A percentile compares a stretch with the other conserved stretches of the same genome.
These are phyloP conservation scores for Pristionchus maxplancki DNA, from an alignment of 2,888 invertebrate genomes.

Conservation along the genomic window DNA sequence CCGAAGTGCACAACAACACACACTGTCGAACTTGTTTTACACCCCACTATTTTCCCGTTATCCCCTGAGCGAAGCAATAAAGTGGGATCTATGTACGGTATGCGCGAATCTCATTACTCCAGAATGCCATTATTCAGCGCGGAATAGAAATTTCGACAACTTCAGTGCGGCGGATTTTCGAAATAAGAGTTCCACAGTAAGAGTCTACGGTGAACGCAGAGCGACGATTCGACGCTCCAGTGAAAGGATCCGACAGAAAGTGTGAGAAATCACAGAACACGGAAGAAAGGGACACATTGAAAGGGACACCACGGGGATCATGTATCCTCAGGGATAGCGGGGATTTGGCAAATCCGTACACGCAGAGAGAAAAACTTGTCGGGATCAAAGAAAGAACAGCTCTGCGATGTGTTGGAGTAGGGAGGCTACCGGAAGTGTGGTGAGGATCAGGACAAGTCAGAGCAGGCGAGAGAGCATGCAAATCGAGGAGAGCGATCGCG, in stretches of 20 bases:
- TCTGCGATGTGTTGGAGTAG: background rate
- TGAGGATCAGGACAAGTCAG: background rate
- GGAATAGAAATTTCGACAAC: no score
- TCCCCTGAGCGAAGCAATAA: background rate
- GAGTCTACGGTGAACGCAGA: no score
- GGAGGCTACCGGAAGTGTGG: conserved; percentile 10
- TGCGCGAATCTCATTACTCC: no score
- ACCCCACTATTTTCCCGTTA: background rate
- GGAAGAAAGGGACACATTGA: background rate
- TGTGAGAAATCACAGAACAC: background rate
- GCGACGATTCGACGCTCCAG: no score
- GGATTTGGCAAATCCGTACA: conserved; percentile 20
- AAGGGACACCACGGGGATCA: background rate
- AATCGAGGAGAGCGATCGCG: background rate
- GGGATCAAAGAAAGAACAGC: background rate
- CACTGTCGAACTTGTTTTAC: background rate
- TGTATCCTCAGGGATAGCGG: background rate
- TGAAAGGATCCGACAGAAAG: no score
- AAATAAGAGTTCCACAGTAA: no score
- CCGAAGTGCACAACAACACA: background rate
- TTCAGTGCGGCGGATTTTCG: no score
- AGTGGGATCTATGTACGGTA: background rate
- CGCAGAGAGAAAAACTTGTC: background rate
- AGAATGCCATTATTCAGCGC: no score
- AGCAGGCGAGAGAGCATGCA: background rate